Evolutionary conservation across 1,140 invertebrate species (phyloP).

Genomic region (Araneus ventricosus): DNA sequence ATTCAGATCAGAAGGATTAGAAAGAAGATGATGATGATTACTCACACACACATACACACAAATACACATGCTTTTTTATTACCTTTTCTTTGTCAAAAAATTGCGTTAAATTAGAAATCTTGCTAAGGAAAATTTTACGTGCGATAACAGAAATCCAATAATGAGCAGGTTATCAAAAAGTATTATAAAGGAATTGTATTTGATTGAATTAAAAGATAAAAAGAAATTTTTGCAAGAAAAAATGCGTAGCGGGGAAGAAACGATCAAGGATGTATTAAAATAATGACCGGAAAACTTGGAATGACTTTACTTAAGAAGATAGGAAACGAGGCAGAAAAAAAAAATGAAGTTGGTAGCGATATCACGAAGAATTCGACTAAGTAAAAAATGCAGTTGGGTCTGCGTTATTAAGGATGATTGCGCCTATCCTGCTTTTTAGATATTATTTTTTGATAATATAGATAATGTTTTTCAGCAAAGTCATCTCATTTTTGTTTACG

Average conservation of each 20-base stretch:
- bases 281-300: background rate
- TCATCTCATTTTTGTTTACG: too few relatives aligned
- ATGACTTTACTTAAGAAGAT: background rate
- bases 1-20: too few relatives aligned
- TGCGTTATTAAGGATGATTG: background rate
- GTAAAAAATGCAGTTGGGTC: background rate
- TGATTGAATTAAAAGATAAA: conserved; percentile 20
- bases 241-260: background rate
- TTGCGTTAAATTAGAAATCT: background rate
- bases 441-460: background rate
- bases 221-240: background rate
- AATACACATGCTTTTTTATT: background rate
- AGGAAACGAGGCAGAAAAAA: background rate
- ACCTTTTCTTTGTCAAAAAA: background rate
- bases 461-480: background rate
- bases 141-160: background rate
- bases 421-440: background rate
- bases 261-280: background rate
- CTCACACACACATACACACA: too few relatives aligned
- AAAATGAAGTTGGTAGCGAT: background rate
- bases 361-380: background rate
- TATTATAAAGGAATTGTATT: background rate
- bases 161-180: background rate
- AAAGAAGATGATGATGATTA: too few relatives aligned
- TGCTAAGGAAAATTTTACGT: background rate